Evolutionary conservation across 2,888 invertebrate genomes (phyloP).

Genomic region (Dryadula phaetusa): DNA sequence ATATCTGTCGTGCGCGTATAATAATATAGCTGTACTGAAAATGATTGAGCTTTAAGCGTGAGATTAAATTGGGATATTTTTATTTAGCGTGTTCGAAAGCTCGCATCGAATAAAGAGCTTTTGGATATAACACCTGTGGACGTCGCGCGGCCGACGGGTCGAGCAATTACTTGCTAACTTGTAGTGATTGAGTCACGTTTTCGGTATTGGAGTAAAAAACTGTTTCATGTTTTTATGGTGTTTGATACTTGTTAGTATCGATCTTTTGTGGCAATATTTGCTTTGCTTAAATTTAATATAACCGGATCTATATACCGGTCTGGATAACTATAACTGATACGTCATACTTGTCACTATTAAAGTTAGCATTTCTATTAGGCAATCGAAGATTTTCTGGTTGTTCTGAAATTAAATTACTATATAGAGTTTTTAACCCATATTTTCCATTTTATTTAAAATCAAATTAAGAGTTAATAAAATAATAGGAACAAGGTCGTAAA

Average conservation of each 20-base stretch:
- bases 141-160: constrained; percentile 5
- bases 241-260: not conserved
- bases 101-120: not conserved
- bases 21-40: constrained; percentile 25
- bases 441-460: too few species aligned
- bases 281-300: not conserved
- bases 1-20: constrained; percentile 36
- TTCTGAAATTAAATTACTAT: too few species aligned
- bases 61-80: constrained; percentile 29
- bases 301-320: too few species aligned
- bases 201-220: not conserved
- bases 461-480: too few species aligned
- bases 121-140: constrained; percentile 11
- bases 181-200: not conserved
- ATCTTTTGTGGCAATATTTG: not conserved
- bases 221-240: not conserved
- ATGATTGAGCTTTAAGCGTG: constrained; percentile 34
- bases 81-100: not conserved
- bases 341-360: too few species aligned
- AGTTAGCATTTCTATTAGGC: too few species aligned
- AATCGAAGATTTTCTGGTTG: too few species aligned
- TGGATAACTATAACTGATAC: too few species aligned
- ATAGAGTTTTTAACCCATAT: too few species aligned
- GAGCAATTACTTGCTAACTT: constrained; percentile 1
- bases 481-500: not conserved